Evolutionary conservation across 2,113 vertebrate genomes (phyloP).

Genomic region (Podilymbus podiceps): DNA sequence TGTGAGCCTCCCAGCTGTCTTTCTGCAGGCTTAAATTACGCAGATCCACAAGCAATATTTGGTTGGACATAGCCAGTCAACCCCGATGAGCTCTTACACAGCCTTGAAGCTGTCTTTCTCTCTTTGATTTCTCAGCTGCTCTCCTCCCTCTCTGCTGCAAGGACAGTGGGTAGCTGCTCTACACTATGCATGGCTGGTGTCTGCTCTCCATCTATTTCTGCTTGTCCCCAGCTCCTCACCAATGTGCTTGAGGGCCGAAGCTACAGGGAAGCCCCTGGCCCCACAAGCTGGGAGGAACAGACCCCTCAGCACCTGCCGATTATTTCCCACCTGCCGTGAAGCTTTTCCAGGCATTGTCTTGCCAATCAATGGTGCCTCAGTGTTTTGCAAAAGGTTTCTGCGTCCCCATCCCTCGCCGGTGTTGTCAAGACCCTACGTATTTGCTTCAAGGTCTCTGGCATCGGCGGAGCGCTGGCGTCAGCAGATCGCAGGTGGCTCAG

Average conservation of each 20-base stretch:
- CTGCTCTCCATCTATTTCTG: background rate
- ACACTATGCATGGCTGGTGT: background rate
- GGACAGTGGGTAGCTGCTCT: fast-evolving
- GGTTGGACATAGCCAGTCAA: background rate
- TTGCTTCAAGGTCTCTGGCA: constrained; percentile 74
- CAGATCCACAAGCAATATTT: background rate
- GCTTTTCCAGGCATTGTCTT: constrained; percentile 66
- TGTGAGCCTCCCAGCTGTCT: background rate
- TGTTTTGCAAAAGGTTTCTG: constrained; percentile 62
- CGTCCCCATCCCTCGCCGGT: constrained; percentile 19
- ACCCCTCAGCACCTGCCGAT: fast-evolving
- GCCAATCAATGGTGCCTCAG: constrained; percentile 53
- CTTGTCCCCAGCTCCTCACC: background rate
- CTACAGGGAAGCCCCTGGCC: background rate
- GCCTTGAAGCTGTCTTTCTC: background rate
- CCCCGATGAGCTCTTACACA: background rate
- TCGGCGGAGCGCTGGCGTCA: constrained; percentile 51
- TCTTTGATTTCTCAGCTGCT: background rate
- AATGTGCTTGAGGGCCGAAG: background rate
- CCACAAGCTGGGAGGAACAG: background rate
- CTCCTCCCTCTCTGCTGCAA: background rate
- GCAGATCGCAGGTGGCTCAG: constrained; percentile 64
- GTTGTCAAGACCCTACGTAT: constrained; percentile 44
- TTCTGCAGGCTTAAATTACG: background rate
- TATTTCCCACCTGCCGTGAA: background rate